Base-by-base conservation (phyloP, 2,113 vertebrate genomes). In the Callionymus lyra region DNA sequence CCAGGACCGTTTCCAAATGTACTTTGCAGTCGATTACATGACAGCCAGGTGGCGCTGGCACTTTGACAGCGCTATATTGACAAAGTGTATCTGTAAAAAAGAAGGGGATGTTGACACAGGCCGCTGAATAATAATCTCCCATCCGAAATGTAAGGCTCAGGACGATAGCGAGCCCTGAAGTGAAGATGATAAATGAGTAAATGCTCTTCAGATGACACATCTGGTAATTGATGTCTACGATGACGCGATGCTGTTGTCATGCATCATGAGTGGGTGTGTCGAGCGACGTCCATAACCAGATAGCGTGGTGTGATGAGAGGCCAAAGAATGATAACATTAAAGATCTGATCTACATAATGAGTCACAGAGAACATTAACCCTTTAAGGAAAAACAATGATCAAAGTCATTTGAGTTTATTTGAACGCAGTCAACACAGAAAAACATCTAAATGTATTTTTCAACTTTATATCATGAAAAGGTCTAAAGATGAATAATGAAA, bases 21-120 rank as follows among this genome's bases (percentile, higher is more conserved):
- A 76, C 74, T 80, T 82, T 75, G 72, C 72, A 74, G 79, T 79
- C 57, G 65, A 77, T 80, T 79, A 78, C 65, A 76, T 74, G 68
- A 79, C 54, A 67, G 63, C 73, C 79, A 81, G 76, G 73, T 82
- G 68, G 70, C 16, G 53, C 64, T 73, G 77, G 70, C 66, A 67
- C 50, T 60, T 58, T 63, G 64, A 70, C 70, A 63, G 65, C 18
- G 53, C 65, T 47, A 58, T 59, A 50, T 52, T 62, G 76, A 62
- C 70, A 36, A 42, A 70, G 47, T 49, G 43, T 63, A 54, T 56
- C 51, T 53, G 66, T 73, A 81, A 77, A 82, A 80, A 79, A 70
- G 50, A 53, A 50, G 61, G 66, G 57, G 9, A n/a, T n/a, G n/a
- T n/a, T 34, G 15, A 41, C 40, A 13, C 32, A 68, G 49, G 52